These are phyloP conservation scores for Melinaea menophilus DNA, from an alignment of 2,888 invertebrate genomes.

Conservation along the genomic window DNA sequence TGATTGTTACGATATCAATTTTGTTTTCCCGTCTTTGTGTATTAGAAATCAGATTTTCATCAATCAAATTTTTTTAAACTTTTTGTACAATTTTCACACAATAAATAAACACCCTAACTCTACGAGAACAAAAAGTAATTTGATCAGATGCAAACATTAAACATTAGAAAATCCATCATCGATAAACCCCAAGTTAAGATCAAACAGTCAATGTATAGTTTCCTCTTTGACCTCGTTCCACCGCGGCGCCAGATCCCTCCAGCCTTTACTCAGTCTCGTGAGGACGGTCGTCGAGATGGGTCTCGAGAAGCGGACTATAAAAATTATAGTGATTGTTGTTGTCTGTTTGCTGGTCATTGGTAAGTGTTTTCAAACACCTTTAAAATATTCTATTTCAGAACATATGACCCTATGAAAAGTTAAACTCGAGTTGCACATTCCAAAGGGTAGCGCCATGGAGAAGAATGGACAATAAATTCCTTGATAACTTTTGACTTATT, in stretches of 20 bases:
- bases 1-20: no score
- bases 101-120: no score
- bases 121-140: no score
- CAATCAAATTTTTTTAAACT: no score
- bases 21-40: no score
- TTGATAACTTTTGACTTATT: no score
- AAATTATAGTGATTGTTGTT: slow-evolving; percentile 57
- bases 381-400: neutral
- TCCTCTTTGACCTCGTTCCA: slow-evolving; percentile 17
- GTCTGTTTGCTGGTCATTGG: slow-evolving; percentile 58
- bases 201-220: slow-evolving; percentile 42
- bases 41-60: no score
- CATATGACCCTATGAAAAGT: neutral
- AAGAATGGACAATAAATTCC: no score
- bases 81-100: no score
- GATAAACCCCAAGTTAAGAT: neutral
- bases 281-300: slow-evolving; percentile 48
- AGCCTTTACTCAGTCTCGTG: slow-evolving; percentile 1
- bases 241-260: slow-evolving; percentile 15
- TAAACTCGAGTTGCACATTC: neutral
- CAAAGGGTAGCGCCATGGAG: no score
- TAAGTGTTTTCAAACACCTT: slow-evolving; percentile 40
- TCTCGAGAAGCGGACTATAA: slow-evolving; percentile 62
- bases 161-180: neutral
- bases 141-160: neutral